phyloP scores from a whole-genome alignment of 2,888 invertebrate species.

The Drosophila histrio region DNA sequence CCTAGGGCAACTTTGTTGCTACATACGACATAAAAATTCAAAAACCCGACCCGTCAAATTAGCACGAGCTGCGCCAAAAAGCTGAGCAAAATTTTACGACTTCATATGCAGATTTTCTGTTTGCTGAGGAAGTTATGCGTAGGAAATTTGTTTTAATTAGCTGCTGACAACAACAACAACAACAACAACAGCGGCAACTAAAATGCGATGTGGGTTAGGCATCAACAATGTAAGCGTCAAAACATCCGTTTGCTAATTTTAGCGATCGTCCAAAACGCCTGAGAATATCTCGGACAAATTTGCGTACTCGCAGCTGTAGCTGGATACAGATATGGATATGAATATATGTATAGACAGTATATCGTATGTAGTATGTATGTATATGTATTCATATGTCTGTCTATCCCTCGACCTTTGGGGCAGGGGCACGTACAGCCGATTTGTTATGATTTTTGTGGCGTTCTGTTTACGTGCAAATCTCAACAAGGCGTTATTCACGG shows the following conservation, averaged over 20 bases:
- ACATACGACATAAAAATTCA: slow-evolving; percentile 44
- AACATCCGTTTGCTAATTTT: slow-evolving; percentile 72
- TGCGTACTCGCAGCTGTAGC: background rate
- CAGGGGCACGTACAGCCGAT: slow-evolving; percentile 26
- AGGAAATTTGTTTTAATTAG: slow-evolving; percentile 77
- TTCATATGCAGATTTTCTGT: slow-evolving; percentile 65
- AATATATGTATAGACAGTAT: background rate
- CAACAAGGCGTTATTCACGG: slow-evolving; percentile 5
- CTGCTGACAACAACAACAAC: slow-evolving; percentile 72
- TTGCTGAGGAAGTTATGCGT: slow-evolving; percentile 74
- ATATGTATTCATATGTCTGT: background rate
- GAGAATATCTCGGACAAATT: slow-evolving; percentile 19
- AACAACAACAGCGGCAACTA: slow-evolving; percentile 15
- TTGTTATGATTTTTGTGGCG: slow-evolving; percentile 43
- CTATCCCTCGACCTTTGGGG: slow-evolving; percentile 53
- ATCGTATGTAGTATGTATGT: no score
- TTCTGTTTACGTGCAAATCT: slow-evolving; percentile 45
- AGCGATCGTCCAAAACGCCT: slow-evolving; percentile 37
- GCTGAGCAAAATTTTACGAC: slow-evolving; percentile 62
- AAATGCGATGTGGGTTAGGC: slow-evolving; percentile 67
- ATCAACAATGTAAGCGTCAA: slow-evolving; percentile 68
- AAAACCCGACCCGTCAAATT: slow-evolving; percentile 61
- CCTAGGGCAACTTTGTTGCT: slow-evolving; percentile 68
- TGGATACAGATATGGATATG: background rate
- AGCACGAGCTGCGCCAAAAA: slow-evolving; percentile 55